Conservation (phyloP, 2,888 invertebrate species). For the Galerucella nymphaeae region DNA sequence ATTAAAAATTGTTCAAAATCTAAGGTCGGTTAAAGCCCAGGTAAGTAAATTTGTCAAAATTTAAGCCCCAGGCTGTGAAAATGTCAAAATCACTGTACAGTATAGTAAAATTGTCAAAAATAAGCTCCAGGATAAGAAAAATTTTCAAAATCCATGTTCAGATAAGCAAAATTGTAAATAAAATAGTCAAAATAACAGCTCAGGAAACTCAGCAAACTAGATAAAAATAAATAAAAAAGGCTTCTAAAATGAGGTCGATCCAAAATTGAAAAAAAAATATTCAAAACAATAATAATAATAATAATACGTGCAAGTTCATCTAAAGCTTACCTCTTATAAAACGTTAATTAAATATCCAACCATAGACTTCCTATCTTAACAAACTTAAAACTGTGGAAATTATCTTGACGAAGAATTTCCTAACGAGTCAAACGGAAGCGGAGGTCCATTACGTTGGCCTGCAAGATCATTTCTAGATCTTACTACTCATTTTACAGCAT, state of each 20-base stretch:
- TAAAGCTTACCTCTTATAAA: conserved; percentile 30
- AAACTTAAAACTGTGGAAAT: conserved; percentile 30
- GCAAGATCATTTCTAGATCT: conserved; percentile 26
- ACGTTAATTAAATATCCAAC: conserved; percentile 28
- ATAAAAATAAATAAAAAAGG: conserved; percentile 15
- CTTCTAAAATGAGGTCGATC: conserved; percentile 8
- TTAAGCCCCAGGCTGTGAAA: too few relatives aligned
- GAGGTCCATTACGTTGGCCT: conserved; percentile 35
- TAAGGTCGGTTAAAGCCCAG: too few relatives aligned
- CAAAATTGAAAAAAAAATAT: conserved; percentile 5
- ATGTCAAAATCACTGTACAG: too few relatives aligned
- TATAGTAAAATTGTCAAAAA: too few relatives aligned
- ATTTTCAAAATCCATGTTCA: too few relatives aligned
- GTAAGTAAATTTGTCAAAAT: too few relatives aligned
- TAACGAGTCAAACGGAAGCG: conserved; percentile 28
- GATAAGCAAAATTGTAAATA: too few relatives aligned
- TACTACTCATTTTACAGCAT: conserved; percentile 22
- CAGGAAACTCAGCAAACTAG: too few relatives aligned
- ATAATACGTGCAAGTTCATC: conserved; percentile 7
- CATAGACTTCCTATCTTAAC: conserved; percentile 30
- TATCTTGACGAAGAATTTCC: conserved; percentile 34
- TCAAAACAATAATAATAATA: conserved; percentile 7
- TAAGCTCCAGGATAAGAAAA: too few relatives aligned
- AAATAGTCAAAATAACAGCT: too few relatives aligned
- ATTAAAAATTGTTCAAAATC: too few relatives aligned